Conservation (phyloP, 1,140 invertebrate genomes). For the Megathymus violae region DNA sequence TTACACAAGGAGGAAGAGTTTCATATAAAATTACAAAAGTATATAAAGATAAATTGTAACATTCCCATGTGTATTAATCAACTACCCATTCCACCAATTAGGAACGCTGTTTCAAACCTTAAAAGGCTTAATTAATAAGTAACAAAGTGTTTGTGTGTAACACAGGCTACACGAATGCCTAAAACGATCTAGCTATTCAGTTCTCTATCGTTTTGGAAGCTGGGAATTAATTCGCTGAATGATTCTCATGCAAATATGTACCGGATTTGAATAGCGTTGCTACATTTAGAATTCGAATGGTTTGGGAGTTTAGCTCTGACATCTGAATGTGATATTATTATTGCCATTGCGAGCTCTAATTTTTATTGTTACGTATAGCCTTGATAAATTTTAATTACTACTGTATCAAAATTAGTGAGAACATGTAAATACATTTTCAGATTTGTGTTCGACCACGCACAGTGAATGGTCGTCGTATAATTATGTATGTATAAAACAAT, state of each 20-base stretch:
- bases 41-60: too few relatives aligned
- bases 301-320: constrained; percentile 16
- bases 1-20: too few relatives aligned
- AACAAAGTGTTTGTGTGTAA: too few relatives aligned
- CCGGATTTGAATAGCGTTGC: constrained; percentile 26
- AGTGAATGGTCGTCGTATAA: too few relatives aligned
- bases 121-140: constrained; percentile 8
- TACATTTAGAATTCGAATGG: constrained; percentile 3
- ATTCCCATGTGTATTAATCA: too few relatives aligned
- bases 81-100: too few relatives aligned
- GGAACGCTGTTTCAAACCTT: background rate
- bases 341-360: background rate
- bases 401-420: too few relatives aligned
- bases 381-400: too few relatives aligned
- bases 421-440: too few relatives aligned
- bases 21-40: too few relatives aligned
- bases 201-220: constrained; percentile 21
- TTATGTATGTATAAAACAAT: too few relatives aligned
- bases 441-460: too few relatives aligned
- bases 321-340: constrained; percentile 11
- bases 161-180: background rate
- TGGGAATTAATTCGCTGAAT: constrained; percentile 8
- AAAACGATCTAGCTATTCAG: constrained; percentile 16
- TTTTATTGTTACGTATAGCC: background rate
- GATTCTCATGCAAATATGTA: constrained; percentile 26